Conservation (phyloP, 2,888 invertebrate species). For the Cosmopolites sordidus region DNA sequence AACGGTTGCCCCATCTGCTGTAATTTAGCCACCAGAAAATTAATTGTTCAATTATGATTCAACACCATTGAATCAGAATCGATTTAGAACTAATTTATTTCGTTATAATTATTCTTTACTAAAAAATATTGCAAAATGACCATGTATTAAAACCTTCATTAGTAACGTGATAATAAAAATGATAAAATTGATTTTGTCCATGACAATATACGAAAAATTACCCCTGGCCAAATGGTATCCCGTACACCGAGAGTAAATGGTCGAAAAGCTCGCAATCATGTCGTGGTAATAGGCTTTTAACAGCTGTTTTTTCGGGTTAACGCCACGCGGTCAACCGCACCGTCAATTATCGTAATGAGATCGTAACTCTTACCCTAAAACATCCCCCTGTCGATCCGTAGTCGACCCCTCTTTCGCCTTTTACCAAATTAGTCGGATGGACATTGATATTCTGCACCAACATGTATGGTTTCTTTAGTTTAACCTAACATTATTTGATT, state of each 20-base stretch:
- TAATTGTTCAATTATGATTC: too few species aligned
- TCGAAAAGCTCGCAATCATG: constrained; percentile 1
- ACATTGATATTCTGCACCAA: constrained; percentile 6
- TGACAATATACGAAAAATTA: neutral
- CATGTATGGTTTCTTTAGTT: too few species aligned
- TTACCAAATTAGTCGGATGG: constrained; percentile 18
- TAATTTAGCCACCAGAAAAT: too few species aligned
- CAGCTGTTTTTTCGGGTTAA: constrained; percentile 22
- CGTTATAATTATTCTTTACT: too few species aligned
- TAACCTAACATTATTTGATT: too few species aligned
- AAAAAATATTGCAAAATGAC: neutral
- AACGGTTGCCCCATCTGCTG: too few species aligned
- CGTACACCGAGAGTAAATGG: neutral
- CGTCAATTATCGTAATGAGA: constrained; percentile 28
- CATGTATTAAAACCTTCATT: neutral
- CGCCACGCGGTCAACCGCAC: constrained; percentile 18
- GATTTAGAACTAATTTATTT: too few species aligned
- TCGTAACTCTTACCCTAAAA: constrained; percentile 22
- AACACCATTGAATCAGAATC: too few species aligned
- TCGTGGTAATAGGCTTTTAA: constrained; percentile 16
- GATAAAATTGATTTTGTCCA: neutral
- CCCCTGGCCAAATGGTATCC: neutral
- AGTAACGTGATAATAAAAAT: neutral
- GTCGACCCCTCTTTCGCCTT: constrained; percentile 16
- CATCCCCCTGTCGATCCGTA: constrained; percentile 10